A percentile compares a stretch with the other conserved stretches of the same genome.
These are phyloP conservation scores for Poecilus cupreus DNA, from an alignment of 2,888 invertebrate species.

Conservation along the genomic window DNA sequence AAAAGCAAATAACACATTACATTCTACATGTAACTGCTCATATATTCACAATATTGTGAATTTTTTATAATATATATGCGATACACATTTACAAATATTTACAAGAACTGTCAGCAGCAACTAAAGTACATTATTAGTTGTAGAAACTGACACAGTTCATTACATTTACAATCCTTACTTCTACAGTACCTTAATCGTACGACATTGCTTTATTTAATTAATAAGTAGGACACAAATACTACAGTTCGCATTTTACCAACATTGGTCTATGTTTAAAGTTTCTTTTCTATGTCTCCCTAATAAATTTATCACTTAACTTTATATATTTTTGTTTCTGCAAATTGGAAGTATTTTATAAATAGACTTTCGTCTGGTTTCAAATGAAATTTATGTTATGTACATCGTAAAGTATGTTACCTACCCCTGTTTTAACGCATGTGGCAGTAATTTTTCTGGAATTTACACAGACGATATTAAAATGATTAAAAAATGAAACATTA, in stretches of 20 bases:
- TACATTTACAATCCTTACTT: conserved; percentile 35
- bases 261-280: conserved; percentile 24
- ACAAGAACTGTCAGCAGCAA: conserved; percentile 23
- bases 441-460: conserved; percentile 41
- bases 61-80: conserved; percentile 45
- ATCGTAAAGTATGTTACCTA: conserved; percentile 34
- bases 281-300: conserved; percentile 1
- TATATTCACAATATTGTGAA: conserved; percentile 35
- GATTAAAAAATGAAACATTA: background rate
- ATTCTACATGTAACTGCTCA: conserved; percentile 6
- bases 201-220: conserved; percentile 50
- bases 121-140: background rate
- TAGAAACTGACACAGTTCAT: conserved; percentile 37
- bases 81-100: conserved; percentile 55
- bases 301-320: conserved; percentile 8
- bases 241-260: conserved; percentile 40
- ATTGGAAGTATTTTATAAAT: conserved; percentile 23
- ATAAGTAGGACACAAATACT: conserved; percentile 56
- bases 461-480: conserved; percentile 5
- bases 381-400: conserved; percentile 32
- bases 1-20: conserved; percentile 31
- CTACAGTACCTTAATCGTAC: conserved; percentile 27
- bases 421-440: conserved; percentile 32
- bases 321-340: conserved; percentile 28
- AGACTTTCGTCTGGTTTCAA: conserved; percentile 12